Evolutionary conservation across 2,113 vertebrate species (phyloP).

Genomic region (Phalacrocorax aristotelis): DNA sequence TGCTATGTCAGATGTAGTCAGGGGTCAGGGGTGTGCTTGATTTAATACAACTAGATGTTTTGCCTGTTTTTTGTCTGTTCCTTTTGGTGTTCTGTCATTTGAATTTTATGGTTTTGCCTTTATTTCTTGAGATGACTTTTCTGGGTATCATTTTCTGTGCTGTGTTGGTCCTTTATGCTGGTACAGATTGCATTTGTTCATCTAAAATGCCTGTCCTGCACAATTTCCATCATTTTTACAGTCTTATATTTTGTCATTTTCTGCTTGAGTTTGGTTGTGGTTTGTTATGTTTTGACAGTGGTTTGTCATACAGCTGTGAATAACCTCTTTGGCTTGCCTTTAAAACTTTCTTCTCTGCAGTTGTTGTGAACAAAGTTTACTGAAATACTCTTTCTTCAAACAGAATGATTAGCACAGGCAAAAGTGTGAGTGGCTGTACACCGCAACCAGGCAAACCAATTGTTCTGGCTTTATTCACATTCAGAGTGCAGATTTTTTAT

Average conservation of each 20-base stretch:
- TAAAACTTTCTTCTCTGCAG: conserved; percentile 69
- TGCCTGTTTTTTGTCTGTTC: conserved; percentile 69
- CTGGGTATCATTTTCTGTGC: conserved; percentile 49
- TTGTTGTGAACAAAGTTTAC: conserved; percentile 46
- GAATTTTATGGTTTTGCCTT: conserved; percentile 74
- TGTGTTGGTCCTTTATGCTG: conserved; percentile 51
- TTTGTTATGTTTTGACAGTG: conserved; percentile 76
- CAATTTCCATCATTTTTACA: conserved; percentile 76
- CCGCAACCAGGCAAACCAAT: neutral
- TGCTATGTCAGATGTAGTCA: conserved; percentile 66
- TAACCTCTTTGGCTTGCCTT: conserved; percentile 63
- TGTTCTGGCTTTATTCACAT: neutral
- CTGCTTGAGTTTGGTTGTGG: conserved; percentile 60
- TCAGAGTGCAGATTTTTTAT: neutral
- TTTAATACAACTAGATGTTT: conserved; percentile 72
- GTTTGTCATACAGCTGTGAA: conserved; percentile 70
- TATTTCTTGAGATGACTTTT: conserved; percentile 63
- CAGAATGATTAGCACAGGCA: neutral
- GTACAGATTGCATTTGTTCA: conserved; percentile 71
- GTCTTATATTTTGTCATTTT: conserved; percentile 68
- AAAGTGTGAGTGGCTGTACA: neutral
- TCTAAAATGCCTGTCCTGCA: conserved; percentile 69
- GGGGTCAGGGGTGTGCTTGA: conserved; percentile 52
- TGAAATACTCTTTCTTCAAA: conserved; percentile 43
- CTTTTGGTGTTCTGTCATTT: conserved; percentile 73